Evolutionary conservation across 2,888 invertebrate genomes (phyloP).

Genomic region (Trichogramma dendrolimi): DNA sequence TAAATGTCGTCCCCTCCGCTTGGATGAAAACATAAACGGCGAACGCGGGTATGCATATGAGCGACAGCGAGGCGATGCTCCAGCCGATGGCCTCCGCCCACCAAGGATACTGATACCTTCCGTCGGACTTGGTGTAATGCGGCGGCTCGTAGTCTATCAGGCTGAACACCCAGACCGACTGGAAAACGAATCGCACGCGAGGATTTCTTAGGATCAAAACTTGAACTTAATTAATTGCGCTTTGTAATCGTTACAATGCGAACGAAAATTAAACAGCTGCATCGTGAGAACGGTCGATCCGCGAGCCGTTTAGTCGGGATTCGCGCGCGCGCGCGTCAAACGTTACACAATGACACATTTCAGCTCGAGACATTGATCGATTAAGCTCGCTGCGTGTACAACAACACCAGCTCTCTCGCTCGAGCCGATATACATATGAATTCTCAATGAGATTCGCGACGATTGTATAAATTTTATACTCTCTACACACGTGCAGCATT

Average conservation of each 20-base stretch:
- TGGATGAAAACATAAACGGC: conserved; percentile 68
- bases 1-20: conserved; percentile 67
- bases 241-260: neutral
- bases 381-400: no score
- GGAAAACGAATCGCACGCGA: conserved; percentile 32
- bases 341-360: no score
- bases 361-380: no score
- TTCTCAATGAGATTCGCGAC: no score
- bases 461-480: no score
- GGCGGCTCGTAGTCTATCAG: conserved; percentile 84
- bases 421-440: no score
- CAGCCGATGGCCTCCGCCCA: conserved; percentile 87
- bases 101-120: conserved; percentile 70
- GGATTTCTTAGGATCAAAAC: neutral
- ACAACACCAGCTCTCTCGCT: no score
- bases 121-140: conserved; percentile 72
- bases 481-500: no score
- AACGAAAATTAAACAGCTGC: neutral
- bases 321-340: no score
- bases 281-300: neutral
- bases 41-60: conserved; percentile 80
- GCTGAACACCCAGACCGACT: conserved; percentile 84
- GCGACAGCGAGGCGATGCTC: conserved; percentile 77
- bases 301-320: neutral
- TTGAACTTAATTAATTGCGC: neutral